Percentiles rank a stretch among this genome's conserved stretches.
phyloP scores from a whole-genome alignment of 2,113 vertebrate species.

The Nothoprocta perdicaria region DNA sequence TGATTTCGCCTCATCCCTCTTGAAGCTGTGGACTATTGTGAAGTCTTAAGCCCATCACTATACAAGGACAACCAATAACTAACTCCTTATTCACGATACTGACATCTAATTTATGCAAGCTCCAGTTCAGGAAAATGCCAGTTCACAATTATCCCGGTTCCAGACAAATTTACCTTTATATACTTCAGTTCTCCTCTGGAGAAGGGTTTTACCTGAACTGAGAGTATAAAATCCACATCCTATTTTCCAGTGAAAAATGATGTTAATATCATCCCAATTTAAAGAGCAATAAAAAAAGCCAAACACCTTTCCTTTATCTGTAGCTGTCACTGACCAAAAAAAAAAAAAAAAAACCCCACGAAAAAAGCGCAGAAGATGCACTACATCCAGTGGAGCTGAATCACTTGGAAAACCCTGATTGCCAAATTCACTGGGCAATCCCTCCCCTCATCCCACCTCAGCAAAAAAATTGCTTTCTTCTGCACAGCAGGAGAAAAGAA shows the following conservation, averaged over 20 bases:
- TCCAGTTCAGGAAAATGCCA: neutral
- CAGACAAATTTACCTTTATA: neutral
- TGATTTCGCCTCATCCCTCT: neutral
- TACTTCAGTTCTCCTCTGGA: neutral
- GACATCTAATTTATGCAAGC: neutral
- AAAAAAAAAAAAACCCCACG: too few species aligned
- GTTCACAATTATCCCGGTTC: neutral
- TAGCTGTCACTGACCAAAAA: neutral
- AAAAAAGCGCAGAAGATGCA: too few species aligned
- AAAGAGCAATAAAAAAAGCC: neutral
- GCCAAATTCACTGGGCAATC: neutral
- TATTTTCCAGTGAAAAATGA: neutral
- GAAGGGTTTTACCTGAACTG: neutral
- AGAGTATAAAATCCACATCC: neutral
- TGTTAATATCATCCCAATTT: neutral
- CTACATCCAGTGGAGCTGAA: neutral
- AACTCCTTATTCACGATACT: neutral
- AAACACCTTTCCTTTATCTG: neutral
- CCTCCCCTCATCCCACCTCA: too few species aligned
- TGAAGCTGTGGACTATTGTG: neutral
- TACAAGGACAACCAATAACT: neutral
- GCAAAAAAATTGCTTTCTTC: neutral
- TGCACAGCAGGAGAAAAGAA: neutral
- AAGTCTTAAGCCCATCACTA: neutral
- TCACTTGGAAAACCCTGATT: neutral